Evolutionary conservation across 2,888 invertebrate genomes (phyloP), one percentile per base, ranked within the genome.

Genomic region (Fabriciana adippe): DNA sequence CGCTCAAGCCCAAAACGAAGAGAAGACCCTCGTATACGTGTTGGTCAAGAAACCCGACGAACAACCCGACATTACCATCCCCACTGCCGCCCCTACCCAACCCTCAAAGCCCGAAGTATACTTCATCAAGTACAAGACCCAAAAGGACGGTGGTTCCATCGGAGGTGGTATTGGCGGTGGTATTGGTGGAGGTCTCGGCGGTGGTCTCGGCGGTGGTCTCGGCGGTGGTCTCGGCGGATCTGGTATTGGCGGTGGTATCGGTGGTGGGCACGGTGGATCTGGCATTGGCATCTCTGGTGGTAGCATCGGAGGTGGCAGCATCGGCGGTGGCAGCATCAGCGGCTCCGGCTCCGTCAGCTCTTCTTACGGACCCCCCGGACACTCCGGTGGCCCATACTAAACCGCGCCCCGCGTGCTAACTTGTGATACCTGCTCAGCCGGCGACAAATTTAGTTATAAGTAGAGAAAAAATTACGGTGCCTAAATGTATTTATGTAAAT

Each of bases 51-150:
- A 95, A 84, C 96, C 96, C 83, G 96, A 96, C 86, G 96, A 96
- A 71, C 95, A 96, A 76, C 96, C 95, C 82, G 96, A 97, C 87
- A 95, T 97, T 93, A 94, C 94, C 83, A 95, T 97, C 82, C 96
- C 96, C 70, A 94, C 95, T 59, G 93, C 93, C 60, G 94, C 94
- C 13, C 96, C 96, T 70, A 96, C 96, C 50, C 95, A 95, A 79
- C 96, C 96, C 82, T 95, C 95, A 87, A 96, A 96, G 88, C 96
- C 96, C 76, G 96, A 96, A 88, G 96, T 96, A 75, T 96, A 96
- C 94, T 96, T 96, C 94, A 96, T 96, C 94, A 94, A 95, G 78
- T 96, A 96, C 94, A 96, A 95, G 94, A 95, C 96, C 79, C 95
- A 96, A 93, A 93, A 93, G 83, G 91, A 93, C 67, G 83, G 88